phyloP scores from a whole-genome alignment of 2,888 invertebrate genomes.

The Craniophora ligustri region DNA sequence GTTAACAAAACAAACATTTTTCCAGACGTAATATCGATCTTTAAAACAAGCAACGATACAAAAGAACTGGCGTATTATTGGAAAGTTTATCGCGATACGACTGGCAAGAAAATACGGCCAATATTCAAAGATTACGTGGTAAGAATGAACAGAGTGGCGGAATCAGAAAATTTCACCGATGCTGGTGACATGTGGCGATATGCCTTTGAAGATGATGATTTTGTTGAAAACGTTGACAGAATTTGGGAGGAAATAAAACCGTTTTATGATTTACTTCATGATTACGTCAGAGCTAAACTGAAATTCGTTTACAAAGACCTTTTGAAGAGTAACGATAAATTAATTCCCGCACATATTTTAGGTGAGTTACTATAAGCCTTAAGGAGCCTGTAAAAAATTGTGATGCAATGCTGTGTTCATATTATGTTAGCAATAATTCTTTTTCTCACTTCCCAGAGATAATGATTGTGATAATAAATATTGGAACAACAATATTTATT shows the following conservation, averaged over 20 bases:
- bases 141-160: constrained; percentile 90
- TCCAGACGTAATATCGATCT: constrained; percentile 78
- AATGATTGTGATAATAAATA: too few species aligned
- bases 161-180: constrained; percentile 83
- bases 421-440: too few species aligned
- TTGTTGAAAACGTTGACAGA: constrained; percentile 77
- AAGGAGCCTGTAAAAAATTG: constrained; percentile 9
- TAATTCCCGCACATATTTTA: constrained; percentile 91
- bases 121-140: constrained; percentile 89
- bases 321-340: constrained; percentile 77
- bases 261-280: constrained; percentile 90
- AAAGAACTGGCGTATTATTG: constrained; percentile 90
- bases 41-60: constrained; percentile 87
- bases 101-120: constrained; percentile 89
- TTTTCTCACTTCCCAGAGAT: too few species aligned
- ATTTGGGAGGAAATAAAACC: constrained; percentile 90
- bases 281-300: constrained; percentile 89
- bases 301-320: constrained; percentile 83
- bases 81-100: constrained; percentile 90
- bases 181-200: constrained; percentile 85
- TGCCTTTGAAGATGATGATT: constrained; percentile 79
- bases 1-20: constrained; percentile 39
- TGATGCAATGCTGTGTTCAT: constrained; percentile 11
- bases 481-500: too few species aligned
- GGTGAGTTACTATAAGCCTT: constrained; percentile 81